Evolutionary conservation across 2,888 invertebrate species (phyloP), one percentile per base, ranked within the genome.

Genomic region (Anorthoa munda): DNA sequence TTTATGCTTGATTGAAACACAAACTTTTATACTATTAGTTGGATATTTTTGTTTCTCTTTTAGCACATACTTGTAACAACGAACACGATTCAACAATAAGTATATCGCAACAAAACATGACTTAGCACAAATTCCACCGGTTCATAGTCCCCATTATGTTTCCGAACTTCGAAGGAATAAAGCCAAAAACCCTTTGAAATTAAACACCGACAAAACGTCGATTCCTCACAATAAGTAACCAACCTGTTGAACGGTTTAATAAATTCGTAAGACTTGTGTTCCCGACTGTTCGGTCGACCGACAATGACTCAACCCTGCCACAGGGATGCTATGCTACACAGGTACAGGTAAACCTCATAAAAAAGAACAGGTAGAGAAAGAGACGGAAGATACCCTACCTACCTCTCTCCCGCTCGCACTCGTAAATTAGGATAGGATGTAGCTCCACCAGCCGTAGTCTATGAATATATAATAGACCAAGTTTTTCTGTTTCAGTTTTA

Each of bases 351-450:
- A 77, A 85, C 87, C 87, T 86, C 83, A 87, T 85, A 88, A 88
- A 88, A 86, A 79, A 84, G 87, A 86, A 89, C 92, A 92, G 92
- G 92, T 92, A 92, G 84, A 69, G 85, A 90, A 15, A 68, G 86
- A 85, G 90, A 90, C 13, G 68, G 59, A 60, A 46, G 50, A 69
- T 46, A 31, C 31, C 13, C 12, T 39, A 15, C n/a, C 46, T 83
- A 66, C 23, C 46, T 68, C 81, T 65, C 26, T 72, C 81, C 69
- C 84, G n/a, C 80, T 85, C 83, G 74, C 78, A 75, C 84, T 66
- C 63, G 81, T 85, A 85, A 86, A 87, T 86, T 83, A 73, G 77
- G 75, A 82, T 83, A 73, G 77, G 75, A 82, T 83, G 86, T 85
- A 83, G 78, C 63, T 69, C 78, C 67, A 77, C 71, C 75, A 71